These are phyloP conservation scores for Petrocephalus microphthalmus DNA, from an alignment of 2,113 vertebrate genomes.

Conservation along the genomic window DNA sequence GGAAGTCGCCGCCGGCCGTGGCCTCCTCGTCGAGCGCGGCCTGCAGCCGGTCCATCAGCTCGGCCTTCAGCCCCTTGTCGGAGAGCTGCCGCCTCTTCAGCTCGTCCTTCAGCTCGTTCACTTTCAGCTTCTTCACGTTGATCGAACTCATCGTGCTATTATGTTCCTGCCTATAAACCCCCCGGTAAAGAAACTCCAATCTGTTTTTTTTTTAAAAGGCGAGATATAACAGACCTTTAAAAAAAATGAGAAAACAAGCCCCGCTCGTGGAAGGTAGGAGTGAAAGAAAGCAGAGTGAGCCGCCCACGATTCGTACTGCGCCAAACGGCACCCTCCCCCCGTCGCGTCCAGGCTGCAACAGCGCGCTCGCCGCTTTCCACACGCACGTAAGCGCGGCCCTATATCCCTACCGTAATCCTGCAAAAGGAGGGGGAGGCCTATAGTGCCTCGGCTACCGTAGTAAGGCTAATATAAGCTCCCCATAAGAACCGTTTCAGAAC, in stretches of 20 bases:
- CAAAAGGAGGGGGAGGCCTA: neutral
- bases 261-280: constrained; percentile 13
- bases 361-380: neutral
- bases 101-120: constrained; percentile 94
- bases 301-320: constrained; percentile 39
- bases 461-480: neutral
- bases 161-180: neutral
- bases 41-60: constrained; percentile 93
- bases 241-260: constrained; percentile 1
- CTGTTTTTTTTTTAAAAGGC: too few relatives aligned
- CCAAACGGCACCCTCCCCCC: constrained; percentile 44
- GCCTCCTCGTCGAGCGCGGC: constrained; percentile 83
- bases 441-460: constrained; percentile 16
- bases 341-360: constrained; percentile 21
- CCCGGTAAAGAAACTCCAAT: neutral
- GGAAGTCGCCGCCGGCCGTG: constrained; percentile 60
- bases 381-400: neutral
- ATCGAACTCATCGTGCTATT: constrained; percentile 74
- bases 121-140: constrained; percentile 94
- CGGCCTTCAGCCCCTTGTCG: constrained; percentile 94
- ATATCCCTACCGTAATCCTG: constrained; percentile 30
- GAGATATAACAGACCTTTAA: neutral
- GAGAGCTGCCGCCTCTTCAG: constrained; percentile 88
- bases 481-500: neutral
- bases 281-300: constrained; percentile 18